Conservation (phyloP, 2,888 invertebrate genomes). For the Plebejus anna region DNA sequence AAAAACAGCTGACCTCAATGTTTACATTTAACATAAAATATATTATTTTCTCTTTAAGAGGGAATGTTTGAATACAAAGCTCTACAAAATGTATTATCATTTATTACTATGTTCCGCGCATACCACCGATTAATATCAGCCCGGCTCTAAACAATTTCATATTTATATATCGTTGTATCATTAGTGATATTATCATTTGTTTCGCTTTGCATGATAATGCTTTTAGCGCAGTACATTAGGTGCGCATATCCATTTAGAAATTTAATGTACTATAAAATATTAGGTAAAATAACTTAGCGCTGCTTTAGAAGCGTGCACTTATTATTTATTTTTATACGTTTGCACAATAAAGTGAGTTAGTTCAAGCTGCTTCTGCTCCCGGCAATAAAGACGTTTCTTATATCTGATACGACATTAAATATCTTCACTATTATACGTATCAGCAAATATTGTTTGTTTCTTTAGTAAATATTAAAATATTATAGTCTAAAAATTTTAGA, state of each 20-base stretch:
- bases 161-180: conserved; percentile 12
- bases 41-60: not conserved
- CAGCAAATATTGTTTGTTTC: too few species aligned
- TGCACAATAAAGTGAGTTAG: not conserved
- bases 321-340: not conserved
- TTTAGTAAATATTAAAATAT: too few species aligned
- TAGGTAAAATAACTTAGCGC: not conserved
- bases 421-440: too few species aligned
- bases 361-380: not conserved
- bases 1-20: too few species aligned
- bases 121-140: not conserved
- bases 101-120: not conserved
- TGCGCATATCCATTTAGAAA: not conserved
- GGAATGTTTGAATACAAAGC: not conserved
- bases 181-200: not conserved
- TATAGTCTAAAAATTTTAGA: too few species aligned
- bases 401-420: not conserved
- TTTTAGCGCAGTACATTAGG: not conserved
- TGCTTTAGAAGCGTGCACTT: not conserved
- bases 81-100: not conserved
- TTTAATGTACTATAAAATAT: not conserved
- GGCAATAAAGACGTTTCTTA: not conserved
- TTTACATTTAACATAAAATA: not conserved
- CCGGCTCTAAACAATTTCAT: not conserved
- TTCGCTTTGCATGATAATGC: conserved; percentile 7